Percentiles rank a stretch among this genome's conserved stretches.
These are phyloP conservation scores for Amphilophus citrinellus DNA, from an alignment of 2,113 vertebrate genomes.

Conservation along the genomic window DNA sequence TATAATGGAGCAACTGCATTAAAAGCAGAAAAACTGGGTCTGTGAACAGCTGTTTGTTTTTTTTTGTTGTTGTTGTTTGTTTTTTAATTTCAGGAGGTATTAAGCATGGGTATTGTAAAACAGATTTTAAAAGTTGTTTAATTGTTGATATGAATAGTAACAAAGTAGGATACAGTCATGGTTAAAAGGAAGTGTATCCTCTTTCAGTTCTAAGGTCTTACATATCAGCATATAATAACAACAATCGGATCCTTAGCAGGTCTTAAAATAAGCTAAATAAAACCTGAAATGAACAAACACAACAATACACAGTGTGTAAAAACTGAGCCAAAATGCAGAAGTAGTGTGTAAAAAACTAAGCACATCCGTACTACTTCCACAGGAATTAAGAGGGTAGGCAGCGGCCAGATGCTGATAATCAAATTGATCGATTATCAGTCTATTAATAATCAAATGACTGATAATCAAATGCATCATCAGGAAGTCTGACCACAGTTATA, in stretches of 20 bases:
- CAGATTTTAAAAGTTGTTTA: not conserved
- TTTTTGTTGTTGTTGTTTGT: too few relatives aligned
- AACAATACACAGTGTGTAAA: not conserved
- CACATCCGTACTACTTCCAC: not conserved
- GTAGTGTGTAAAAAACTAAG: not conserved
- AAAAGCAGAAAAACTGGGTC: not conserved
- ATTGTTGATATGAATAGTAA: not conserved
- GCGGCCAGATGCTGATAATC: not conserved
- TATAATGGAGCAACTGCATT: too few relatives aligned
- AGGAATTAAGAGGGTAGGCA: not conserved
- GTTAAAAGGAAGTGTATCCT: not conserved
- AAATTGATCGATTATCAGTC: not conserved
- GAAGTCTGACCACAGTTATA: too few relatives aligned
- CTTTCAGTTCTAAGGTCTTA: not conserved
- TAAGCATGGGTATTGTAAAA: not conserved
- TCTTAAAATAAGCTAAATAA: not conserved
- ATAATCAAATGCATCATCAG: not conserved
- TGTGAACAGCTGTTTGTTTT: too few relatives aligned
- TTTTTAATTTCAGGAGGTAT: rapidly evolving
- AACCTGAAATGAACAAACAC: not conserved
- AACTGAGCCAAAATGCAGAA: not conserved
- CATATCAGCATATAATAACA: not conserved
- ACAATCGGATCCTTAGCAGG: not conserved
- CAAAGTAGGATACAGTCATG: not conserved
- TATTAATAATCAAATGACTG: not conserved